These are phyloP conservation scores for Barypeithes pellucidus DNA, from an alignment of 2,888 invertebrate genomes.

Conservation along the genomic window DNA sequence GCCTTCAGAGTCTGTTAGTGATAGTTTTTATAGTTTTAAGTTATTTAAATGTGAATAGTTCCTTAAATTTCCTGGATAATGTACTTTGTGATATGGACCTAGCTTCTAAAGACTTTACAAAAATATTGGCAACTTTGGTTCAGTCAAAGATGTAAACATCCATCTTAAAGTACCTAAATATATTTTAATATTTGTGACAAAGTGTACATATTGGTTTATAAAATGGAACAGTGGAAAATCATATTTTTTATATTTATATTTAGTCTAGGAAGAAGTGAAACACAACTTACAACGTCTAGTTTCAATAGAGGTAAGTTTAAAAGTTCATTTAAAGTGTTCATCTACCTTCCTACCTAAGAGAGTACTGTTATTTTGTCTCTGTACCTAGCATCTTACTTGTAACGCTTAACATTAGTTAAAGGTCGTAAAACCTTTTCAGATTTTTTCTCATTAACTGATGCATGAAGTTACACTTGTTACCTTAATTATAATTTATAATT, in stretches of 20 bases:
- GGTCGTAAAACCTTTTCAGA: constrained; percentile 29
- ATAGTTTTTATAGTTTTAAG: constrained; percentile 37
- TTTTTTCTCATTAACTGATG: constrained; percentile 40
- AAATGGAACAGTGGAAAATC: constrained; percentile 41
- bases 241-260: constrained; percentile 43
- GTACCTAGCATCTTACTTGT: constrained; percentile 16
- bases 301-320: constrained; percentile 48
- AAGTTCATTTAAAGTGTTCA: constrained; percentile 23
- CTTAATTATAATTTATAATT: constrained; percentile 42
- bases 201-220: constrained; percentile 35
- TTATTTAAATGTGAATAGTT: constrained; percentile 36
- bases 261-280: constrained; percentile 23
- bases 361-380: constrained; percentile 48
- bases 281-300: constrained; percentile 29
- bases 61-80: constrained; percentile 19
- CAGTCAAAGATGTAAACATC: constrained; percentile 47
- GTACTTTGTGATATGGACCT: constrained; percentile 28
- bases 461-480: constrained; percentile 46
- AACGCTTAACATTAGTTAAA: constrained; percentile 13
- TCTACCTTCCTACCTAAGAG: constrained; percentile 32
- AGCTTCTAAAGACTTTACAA: constrained; percentile 15
- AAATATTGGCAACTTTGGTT: constrained; percentile 1
- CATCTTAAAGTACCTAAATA: constrained; percentile 32
- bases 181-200: constrained; percentile 5
- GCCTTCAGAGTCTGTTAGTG: constrained; percentile 39